phyloP scores from a whole-genome alignment of 2,797 vertebrate genomes.

The Phalanger gymnotis region DNA sequence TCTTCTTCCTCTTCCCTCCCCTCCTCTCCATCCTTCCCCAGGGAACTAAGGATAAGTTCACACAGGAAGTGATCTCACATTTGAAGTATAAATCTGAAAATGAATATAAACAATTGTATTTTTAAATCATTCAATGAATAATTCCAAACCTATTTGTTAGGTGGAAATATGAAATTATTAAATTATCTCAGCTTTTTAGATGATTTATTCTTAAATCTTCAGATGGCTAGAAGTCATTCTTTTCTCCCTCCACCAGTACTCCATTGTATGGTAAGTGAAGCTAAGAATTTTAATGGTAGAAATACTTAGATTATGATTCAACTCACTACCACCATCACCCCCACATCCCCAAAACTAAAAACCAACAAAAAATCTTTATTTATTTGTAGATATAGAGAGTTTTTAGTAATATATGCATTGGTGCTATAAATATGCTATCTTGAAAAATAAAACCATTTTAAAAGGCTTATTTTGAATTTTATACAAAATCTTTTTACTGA shows the following conservation, averaged over 20 bases:
- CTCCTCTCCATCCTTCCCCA: too few relatives aligned
- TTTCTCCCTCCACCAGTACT: not conserved
- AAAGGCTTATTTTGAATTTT: not conserved
- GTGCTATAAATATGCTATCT: not conserved
- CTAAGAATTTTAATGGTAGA: not conserved
- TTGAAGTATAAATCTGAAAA: slow-evolving; percentile 15
- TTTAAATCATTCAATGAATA: slow-evolving; percentile 24
- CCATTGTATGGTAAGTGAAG: not conserved
- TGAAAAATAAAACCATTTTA: not conserved
- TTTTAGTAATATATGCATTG: not conserved
- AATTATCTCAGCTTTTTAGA: not conserved
- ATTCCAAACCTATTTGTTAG: slow-evolving; percentile 25
- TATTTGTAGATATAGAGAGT: not conserved
- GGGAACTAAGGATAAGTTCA: too few relatives aligned
- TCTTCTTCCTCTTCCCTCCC: too few relatives aligned
- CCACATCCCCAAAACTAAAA: not conserved
- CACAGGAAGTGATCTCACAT: slow-evolving; percentile 21
- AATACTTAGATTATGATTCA: not conserved
- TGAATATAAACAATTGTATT: slow-evolving; percentile 1
- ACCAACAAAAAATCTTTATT: not conserved
- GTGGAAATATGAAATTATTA: slow-evolving; percentile 8
- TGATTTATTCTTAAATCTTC: not conserved
- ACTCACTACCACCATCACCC: not conserved
- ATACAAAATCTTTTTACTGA: slow-evolving; percentile 39
- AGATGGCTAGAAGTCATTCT: slow-evolving; percentile 6